Percentiles rank a stretch among this genome's conserved stretches.
Conservation (phyloP, 2,888 invertebrate species). For the Heliconius charithonia region DNA sequence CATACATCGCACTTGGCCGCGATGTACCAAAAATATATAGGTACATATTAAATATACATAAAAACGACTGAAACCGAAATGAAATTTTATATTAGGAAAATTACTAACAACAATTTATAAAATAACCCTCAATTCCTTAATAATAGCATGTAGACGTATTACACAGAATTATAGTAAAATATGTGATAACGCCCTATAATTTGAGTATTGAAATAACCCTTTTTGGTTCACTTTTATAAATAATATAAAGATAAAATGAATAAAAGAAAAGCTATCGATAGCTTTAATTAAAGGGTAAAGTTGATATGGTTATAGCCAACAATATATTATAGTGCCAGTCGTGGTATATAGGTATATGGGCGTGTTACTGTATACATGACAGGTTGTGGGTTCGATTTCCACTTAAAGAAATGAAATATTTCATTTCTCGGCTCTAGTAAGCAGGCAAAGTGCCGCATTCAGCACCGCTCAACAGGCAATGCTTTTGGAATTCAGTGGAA, state of each 20-base stretch:
- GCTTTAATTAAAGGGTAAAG: not conserved
- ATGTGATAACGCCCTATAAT: constrained; percentile 16
- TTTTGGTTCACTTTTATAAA: not conserved
- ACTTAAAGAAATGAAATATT: no score
- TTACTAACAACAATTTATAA: not conserved
- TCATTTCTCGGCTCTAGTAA: no score
- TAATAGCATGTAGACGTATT: constrained; percentile 6
- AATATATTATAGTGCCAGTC: no score
- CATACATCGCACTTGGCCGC: not conserved
- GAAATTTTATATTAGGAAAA: not conserved
- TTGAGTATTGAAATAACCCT: constrained; percentile 5
- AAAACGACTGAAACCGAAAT: not conserved
- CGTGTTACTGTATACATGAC: no score
- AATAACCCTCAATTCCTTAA: constrained; percentile 4
- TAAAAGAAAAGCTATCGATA: not conserved
- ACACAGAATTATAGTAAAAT: constrained; percentile 11
- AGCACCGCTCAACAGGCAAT: no score
- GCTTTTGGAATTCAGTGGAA: no score
- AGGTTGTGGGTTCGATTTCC: no score
- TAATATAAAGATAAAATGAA: not conserved
- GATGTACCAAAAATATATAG: not conserved
- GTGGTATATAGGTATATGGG: no score
- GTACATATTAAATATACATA: not conserved
- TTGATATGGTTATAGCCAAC: not conserved
- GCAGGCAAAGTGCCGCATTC: no score